These are phyloP conservation scores for Stegophylla sp. DNA, from an alignment of 2,888 invertebrate genomes.

Conservation along the genomic window DNA sequence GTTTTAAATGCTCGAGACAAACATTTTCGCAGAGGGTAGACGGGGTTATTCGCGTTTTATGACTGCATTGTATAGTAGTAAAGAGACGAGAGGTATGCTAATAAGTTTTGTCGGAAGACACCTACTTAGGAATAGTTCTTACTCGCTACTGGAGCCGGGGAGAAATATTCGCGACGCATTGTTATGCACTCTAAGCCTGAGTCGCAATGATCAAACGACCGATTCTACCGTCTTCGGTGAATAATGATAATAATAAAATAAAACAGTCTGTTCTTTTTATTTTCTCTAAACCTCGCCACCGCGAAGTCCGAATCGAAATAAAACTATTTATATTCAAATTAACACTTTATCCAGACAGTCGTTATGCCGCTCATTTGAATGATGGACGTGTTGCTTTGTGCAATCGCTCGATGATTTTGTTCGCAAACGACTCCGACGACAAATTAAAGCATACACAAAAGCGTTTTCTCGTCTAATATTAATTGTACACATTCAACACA, in stretches of 20 bases:
- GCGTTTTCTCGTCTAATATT: slow-evolving; percentile 1
- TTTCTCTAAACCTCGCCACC: neutral
- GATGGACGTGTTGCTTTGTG: neutral
- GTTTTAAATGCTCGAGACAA: slow-evolving; percentile 15
- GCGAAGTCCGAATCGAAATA: neutral
- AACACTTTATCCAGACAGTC: slow-evolving; percentile 1
- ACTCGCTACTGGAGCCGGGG: neutral
- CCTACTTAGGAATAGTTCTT: slow-evolving; percentile 27
- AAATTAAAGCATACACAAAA: slow-evolving; percentile 5
- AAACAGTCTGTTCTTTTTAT: neutral
- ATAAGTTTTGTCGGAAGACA: slow-evolving; percentile 26
- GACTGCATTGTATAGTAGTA: slow-evolving; percentile 32
- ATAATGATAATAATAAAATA: slow-evolving; percentile 3
- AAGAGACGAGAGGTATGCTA: slow-evolving; percentile 31
- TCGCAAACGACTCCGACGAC: slow-evolving; percentile 15
- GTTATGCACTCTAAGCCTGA: neutral
- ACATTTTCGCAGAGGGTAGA: slow-evolving; percentile 1
- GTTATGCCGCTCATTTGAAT: slow-evolving; percentile 3
- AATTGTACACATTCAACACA: neutral
- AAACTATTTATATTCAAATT: slow-evolving; percentile 47
- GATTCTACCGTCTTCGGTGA: slow-evolving; percentile 16
- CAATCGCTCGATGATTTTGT: neutral
- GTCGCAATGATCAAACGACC: slow-evolving; percentile 41
- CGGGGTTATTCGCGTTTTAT: slow-evolving; percentile 18
- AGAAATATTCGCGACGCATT: slow-evolving; percentile 15